A percentile compares a stretch with the other conserved stretches of the same genome.
Evolutionary conservation across 2,797 vertebrate genomes (phyloP).

Genomic region (Falco cherrug): DNA sequence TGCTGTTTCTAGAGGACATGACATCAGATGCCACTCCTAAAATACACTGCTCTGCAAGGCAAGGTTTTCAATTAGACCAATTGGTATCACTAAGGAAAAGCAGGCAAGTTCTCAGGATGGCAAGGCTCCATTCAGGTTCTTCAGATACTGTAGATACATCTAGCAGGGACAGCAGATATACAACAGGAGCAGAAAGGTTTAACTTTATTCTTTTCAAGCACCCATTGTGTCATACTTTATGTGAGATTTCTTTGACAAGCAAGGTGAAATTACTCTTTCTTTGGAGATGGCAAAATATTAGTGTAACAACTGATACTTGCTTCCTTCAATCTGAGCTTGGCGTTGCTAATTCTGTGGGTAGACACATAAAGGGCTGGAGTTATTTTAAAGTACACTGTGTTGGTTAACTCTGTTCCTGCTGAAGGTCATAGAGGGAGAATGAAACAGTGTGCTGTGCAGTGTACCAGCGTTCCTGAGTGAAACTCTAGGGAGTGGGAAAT

Average conservation of each 20-base stretch:
- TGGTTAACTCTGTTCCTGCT: neutral
- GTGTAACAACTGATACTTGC: neutral
- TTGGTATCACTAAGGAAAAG: neutral
- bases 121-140: neutral
- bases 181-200: neutral
- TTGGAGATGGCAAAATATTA: neutral
- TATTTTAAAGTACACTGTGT: neutral
- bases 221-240: neutral
- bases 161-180: neutral
- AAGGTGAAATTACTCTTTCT: neutral
- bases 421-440: neutral
- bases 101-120: neutral
- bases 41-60: neutral
- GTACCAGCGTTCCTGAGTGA: fast-evolving
- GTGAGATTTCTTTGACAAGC: neutral
- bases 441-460: neutral
- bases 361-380: neutral
- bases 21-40: neutral
- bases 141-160: neutral
- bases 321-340: neutral
- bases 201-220: neutral
- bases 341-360: neutral
- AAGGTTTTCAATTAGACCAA: neutral
- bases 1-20: neutral
- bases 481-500: neutral